Base-by-base conservation (phyloP, 2,113 vertebrate species). In the Centropus bengalensis region DNA sequence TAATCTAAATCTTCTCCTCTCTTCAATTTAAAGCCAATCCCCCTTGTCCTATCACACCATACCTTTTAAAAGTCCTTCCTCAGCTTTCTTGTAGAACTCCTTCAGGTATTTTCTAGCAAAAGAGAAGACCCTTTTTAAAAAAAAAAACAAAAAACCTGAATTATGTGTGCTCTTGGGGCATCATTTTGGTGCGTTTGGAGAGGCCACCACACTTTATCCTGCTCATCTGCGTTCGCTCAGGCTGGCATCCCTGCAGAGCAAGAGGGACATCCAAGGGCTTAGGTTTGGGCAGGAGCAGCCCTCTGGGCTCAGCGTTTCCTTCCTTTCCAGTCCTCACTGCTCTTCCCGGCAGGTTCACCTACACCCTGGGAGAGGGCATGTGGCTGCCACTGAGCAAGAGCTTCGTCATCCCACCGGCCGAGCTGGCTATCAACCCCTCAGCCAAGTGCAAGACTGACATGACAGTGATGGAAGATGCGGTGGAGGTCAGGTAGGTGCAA, bases 381-480 rank as follows among this genome's bases (percentile, higher is more conserved):
- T 99, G 99, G 99, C 96, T 99, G 83, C 99, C 99, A 0, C 92
- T 99, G 92, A 99, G 99, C 97, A 99, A 99, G 98, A 99, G 99
- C 96, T 99, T 99, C 2, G 99, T 99, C 91, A 99, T 99, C 91
- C 99, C 99, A 1, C 99, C 99, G 0, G 99, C 99, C 0, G 99
- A 99, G 95, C 98, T 99, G 82, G 99, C 99, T 97, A 99, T 99
- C 97, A 99, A 99, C 96, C 99, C 99, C 5, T 99, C 99, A 2
- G 99, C 99, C 42, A 99, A 99, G 96, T 99, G 99, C 94, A 99
- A 99, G 97, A 99, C 99, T 0, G 99, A 99, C 97, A 99, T 99
- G 99, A 99, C 99, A 0, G 99, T 99, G 95, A 99, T 99, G 99
- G 99, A 99, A 94, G 99, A 99, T 0, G 99, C 99, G 0, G 99